Percentiles rank a stretch among this genome's conserved stretches.
These are phyloP conservation scores for Xylota segnis DNA, from an alignment of 2,888 invertebrate species.

Conservation along the genomic window DNA sequence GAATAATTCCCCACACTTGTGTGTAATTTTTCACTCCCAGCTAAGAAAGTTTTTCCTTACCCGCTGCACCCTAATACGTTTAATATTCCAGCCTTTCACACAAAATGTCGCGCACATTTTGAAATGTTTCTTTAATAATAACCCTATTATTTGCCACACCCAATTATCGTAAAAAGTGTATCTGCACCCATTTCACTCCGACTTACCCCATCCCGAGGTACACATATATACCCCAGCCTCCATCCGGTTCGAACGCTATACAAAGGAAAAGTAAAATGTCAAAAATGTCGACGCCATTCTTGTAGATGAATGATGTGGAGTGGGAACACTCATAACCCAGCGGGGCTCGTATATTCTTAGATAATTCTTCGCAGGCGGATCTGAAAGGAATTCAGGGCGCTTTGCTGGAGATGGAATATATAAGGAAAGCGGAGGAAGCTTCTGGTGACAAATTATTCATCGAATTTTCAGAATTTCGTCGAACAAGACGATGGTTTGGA, in stretches of 20 bases:
- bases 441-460: too few relatives aligned
- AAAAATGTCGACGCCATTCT: slow-evolving; percentile 41
- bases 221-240: background rate
- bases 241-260: too few relatives aligned
- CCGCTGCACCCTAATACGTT: background rate
- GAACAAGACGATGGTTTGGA: too few relatives aligned
- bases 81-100: slow-evolving; percentile 8
- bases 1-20: background rate
- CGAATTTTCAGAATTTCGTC: too few relatives aligned
- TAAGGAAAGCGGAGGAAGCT: too few relatives aligned
- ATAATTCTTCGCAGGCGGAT: background rate
- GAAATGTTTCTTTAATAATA: slow-evolving; percentile 17
- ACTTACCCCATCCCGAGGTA: background rate
- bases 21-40: too few relatives aligned
- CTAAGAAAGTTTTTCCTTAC: too few relatives aligned
- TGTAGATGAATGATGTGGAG: background rate
- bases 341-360: background rate
- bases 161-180: slow-evolving; percentile 26
- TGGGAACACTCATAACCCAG: slow-evolving; percentile 5
- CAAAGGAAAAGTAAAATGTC: slow-evolving; percentile 32
- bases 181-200: background rate
- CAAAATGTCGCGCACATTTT: slow-evolving; percentile 13
- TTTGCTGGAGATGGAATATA: background rate
- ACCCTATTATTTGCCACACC: slow-evolving; percentile 32
- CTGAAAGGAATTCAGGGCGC: background rate